These are phyloP conservation scores for Bradynema listronoti DNA, from an alignment of 1,140 invertebrate species.

Conservation along the genomic window DNA sequence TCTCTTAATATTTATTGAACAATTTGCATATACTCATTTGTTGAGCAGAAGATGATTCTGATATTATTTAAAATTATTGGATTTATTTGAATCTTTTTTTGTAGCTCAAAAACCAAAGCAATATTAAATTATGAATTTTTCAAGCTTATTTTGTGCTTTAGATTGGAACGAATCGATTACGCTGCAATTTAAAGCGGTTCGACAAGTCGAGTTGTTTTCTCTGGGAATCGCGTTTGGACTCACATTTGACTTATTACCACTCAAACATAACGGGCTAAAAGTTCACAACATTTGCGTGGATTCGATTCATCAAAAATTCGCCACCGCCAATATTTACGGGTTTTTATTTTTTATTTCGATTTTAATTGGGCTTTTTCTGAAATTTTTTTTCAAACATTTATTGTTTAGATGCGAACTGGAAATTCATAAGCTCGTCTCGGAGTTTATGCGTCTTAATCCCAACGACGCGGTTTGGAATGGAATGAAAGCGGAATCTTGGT, in stretches of 20 bases:
- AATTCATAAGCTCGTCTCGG: conserved; percentile 14
- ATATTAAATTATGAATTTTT: not conserved
- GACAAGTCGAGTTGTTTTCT: conserved; percentile 19
- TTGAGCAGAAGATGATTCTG: too few relatives aligned
- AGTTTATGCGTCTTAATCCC: conserved; percentile 18
- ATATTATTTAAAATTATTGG: too few relatives aligned
- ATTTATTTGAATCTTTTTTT: too few relatives aligned
- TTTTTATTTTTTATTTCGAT: too few relatives aligned
- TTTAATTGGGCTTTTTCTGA: too few relatives aligned
- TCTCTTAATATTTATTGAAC: too few relatives aligned
- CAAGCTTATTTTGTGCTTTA: conserved; percentile 6
- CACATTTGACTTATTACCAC: conserved; percentile 18
- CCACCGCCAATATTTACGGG: too few relatives aligned
- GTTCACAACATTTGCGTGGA: too few relatives aligned
- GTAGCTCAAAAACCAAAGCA: too few relatives aligned
- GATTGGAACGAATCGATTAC: conserved; percentile 17
- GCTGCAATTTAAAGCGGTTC: conserved; percentile 9
- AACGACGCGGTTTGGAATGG: conserved; percentile 18
- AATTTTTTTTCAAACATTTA: conserved; percentile 5
- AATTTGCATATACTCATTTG: too few relatives aligned
- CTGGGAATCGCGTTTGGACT: conserved; percentile 19
- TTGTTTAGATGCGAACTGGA: conserved; percentile 18
- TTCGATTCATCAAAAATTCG: too few relatives aligned
- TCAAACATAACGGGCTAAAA: too few relatives aligned
- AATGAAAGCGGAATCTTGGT: conserved; percentile 21